Evolutionary conservation across 1,140 invertebrate species (phyloP).

Genomic region (Orussus abietinus): DNA sequence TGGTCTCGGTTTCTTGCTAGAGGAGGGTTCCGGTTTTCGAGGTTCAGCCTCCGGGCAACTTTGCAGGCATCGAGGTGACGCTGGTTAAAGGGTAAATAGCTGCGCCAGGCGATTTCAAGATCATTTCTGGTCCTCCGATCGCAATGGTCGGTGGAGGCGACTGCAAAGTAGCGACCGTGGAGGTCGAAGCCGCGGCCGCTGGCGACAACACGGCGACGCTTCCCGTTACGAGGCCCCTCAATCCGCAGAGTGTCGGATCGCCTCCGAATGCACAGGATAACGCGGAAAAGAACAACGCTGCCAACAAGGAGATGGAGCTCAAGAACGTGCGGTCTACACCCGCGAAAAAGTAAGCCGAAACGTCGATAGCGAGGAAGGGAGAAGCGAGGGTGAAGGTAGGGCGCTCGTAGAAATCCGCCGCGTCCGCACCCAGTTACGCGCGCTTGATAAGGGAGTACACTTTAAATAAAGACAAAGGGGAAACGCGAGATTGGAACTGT

Average conservation of each 20-base stretch:
- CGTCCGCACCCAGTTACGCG: too few species aligned
- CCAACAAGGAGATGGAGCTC: conserved; percentile 82
- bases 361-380: conserved; percentile 8
- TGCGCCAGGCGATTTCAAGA: too few species aligned
- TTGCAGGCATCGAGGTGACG: background rate
- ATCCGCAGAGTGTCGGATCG: conserved; percentile 56
- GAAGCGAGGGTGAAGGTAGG: conserved; percentile 4
- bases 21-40: too few species aligned
- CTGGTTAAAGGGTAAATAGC: conserved; percentile 3
- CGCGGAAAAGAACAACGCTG: conserved; percentile 72
- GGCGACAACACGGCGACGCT: conserved; percentile 82
- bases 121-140: too few species aligned
- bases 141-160: conserved; percentile 68
- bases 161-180: conserved; percentile 81
- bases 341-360: conserved; percentile 67
- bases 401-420: too few species aligned
- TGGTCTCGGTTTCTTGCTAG: too few species aligned
- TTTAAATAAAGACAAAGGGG: too few species aligned
- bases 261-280: conserved; percentile 62
- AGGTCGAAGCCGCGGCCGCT: conserved; percentile 62
- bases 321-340: conserved; percentile 78
- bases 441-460: too few species aligned
- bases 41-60: too few species aligned
- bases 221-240: conserved; percentile 66
- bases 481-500: too few species aligned